A percentile compares a stretch with the other conserved stretches of the same genome.
Conservation (phyloP, 2,888 invertebrate genomes). For the Epirrhoe tristata region DNA sequence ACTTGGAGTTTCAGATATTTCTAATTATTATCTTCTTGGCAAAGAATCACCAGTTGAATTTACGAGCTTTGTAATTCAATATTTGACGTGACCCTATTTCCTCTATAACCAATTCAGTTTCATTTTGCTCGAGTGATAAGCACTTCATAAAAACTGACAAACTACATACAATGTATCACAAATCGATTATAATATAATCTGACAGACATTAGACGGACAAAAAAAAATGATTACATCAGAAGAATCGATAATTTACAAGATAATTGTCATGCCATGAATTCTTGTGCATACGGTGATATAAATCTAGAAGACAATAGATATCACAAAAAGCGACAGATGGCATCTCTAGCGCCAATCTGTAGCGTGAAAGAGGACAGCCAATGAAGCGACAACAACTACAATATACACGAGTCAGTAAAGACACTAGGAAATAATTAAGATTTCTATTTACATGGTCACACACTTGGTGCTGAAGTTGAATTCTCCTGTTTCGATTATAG, state of each 20-base stretch:
- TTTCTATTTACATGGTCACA: background rate
- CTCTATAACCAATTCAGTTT: background rate
- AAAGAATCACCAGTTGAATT: background rate
- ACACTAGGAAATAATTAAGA: slow-evolving; percentile 8
- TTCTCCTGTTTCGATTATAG: background rate
- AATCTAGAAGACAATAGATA: slow-evolving; percentile 41
- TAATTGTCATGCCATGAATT: slow-evolving; percentile 25
- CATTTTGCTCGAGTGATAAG: background rate
- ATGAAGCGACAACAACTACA: slow-evolving; percentile 33
- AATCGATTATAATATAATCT: slow-evolving; percentile 8
- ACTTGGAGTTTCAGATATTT: background rate
- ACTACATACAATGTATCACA: slow-evolving; percentile 4
- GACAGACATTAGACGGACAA: slow-evolving; percentile 1
- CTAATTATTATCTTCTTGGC: background rate
- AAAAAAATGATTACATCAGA: slow-evolving; percentile 22
- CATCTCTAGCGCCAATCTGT: slow-evolving; percentile 34
- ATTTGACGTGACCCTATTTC: background rate
- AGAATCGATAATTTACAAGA: slow-evolving; percentile 19
- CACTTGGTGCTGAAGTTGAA: background rate
- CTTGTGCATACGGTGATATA: slow-evolving; percentile 28
- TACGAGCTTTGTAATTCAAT: background rate
- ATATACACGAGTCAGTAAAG: slow-evolving; percentile 23
- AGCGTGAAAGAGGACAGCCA: slow-evolving; percentile 36
- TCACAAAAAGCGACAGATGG: slow-evolving; percentile 34
- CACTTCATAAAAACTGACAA: background rate